Evolutionary conservation across 2,888 invertebrate species (phyloP).

Genomic region (Rotaria macrura): DNA sequence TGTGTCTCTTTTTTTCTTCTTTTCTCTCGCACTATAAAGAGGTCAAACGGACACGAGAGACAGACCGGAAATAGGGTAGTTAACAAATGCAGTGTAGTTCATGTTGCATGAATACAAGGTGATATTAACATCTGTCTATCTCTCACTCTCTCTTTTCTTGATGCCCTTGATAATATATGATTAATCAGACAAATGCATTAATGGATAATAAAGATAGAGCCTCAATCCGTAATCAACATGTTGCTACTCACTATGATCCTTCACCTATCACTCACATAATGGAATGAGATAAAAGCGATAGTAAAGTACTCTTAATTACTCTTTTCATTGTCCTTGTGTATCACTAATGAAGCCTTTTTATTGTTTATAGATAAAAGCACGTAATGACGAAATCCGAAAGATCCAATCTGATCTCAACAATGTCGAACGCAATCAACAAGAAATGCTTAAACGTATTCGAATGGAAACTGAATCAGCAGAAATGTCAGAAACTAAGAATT

Average conservation of each 20-base stretch:
- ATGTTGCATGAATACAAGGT: background rate
- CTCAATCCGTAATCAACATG: background rate
- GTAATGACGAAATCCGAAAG: conserved; percentile 23
- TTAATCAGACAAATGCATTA: background rate
- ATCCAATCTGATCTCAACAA: conserved; percentile 1
- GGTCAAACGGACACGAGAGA: background rate
- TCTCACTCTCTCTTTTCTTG: background rate
- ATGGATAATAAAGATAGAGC: background rate
- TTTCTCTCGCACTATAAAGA: background rate
- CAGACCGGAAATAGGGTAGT: background rate
- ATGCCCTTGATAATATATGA: background rate
- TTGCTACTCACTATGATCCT: background rate
- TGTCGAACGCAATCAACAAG: conserved; percentile 16
- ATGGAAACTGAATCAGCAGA: conserved; percentile 17
- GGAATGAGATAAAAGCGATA: background rate
- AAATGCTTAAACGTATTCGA: background rate
- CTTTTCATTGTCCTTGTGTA: background rate
- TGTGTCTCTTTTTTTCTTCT: background rate
- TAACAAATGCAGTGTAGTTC: background rate
- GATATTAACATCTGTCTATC: background rate
- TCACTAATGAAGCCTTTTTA: background rate
- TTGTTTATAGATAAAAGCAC: conserved; percentile 7
- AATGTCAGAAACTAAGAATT: conserved; percentile 19
- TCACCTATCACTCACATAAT: background rate
- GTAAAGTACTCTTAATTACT: background rate